phyloP scores from a whole-genome alignment of 1,140 invertebrate genomes.

The Trypoxylus dichotomus region DNA sequence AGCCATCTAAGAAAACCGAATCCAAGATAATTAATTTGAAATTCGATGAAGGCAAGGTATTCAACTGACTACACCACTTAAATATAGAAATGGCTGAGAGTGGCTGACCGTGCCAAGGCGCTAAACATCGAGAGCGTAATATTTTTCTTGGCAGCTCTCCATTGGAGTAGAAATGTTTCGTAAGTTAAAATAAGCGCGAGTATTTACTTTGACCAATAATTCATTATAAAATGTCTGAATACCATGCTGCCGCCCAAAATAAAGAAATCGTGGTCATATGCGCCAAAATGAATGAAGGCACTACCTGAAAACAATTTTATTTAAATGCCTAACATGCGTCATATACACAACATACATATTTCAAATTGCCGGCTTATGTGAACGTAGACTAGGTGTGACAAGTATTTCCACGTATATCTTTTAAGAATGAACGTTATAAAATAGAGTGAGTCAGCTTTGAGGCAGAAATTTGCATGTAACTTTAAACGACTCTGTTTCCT shows the following conservation, averaged over 20 bases:
- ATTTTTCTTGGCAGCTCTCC: conserved; percentile 2
- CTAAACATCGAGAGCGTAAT: conserved; percentile 18
- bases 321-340: not conserved
- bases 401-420: not conserved
- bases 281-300: conserved; percentile 4
- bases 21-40: not conserved
- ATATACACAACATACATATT: not conserved
- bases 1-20: not conserved
- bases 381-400: not conserved
- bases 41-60: not conserved
- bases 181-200: conserved; percentile 19
- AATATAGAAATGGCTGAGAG: conserved; percentile 9
- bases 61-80: conserved; percentile 4
- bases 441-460: no score
- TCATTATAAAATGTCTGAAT: conserved; percentile 17
- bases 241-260: not conserved
- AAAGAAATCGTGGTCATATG: not conserved
- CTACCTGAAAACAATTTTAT: not conserved
- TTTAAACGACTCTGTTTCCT: no score
- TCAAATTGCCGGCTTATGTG: not conserved
- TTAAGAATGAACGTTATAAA: no score
- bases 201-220: conserved; percentile 21
- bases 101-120: conserved; percentile 23
- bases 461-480: no score
- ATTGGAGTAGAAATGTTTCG: conserved; percentile 19